Evolutionary conservation across 2,113 vertebrate species (phyloP).

Genomic region (Petromus typicus): DNA sequence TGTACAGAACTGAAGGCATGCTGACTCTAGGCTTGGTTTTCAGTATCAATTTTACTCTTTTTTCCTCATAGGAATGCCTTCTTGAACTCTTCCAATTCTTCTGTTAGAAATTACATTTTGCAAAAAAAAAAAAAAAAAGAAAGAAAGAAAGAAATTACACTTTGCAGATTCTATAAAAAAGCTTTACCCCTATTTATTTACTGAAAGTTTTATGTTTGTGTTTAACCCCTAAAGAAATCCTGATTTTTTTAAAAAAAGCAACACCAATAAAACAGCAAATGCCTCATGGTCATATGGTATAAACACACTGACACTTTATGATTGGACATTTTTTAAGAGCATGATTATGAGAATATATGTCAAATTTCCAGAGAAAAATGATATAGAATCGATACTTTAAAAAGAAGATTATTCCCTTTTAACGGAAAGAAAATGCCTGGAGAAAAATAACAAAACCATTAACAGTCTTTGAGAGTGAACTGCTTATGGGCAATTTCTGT

Average conservation of each 20-base stretch:
- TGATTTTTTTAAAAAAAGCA: not conserved
- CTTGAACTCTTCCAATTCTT: not conserved
- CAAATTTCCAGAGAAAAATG: not conserved
- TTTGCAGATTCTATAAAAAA: not conserved
- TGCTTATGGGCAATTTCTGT: not conserved
- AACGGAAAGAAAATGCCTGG: not conserved
- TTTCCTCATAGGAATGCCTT: not conserved
- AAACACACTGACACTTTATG: not conserved
- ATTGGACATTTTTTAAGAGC: not conserved
- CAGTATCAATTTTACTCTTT: not conserved
- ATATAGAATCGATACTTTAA: not conserved
- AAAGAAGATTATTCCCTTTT: not conserved
- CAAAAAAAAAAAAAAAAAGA: too few relatives aligned
- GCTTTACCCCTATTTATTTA: not conserved
- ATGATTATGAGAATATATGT: not conserved
- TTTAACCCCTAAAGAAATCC: not conserved
- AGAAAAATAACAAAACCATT: slow-evolving; percentile 20
- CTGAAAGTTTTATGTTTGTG: not conserved
- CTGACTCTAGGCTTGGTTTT: not conserved
- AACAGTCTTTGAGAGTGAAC: not conserved
- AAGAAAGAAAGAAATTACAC: too few relatives aligned
- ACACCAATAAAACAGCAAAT: not conserved
- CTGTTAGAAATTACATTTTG: too few relatives aligned
- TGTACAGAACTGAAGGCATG: not conserved
- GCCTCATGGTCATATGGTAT: not conserved